Base-by-base conservation (phyloP, 1,140 invertebrate species). In the Notospermus geniculatus region DNA sequence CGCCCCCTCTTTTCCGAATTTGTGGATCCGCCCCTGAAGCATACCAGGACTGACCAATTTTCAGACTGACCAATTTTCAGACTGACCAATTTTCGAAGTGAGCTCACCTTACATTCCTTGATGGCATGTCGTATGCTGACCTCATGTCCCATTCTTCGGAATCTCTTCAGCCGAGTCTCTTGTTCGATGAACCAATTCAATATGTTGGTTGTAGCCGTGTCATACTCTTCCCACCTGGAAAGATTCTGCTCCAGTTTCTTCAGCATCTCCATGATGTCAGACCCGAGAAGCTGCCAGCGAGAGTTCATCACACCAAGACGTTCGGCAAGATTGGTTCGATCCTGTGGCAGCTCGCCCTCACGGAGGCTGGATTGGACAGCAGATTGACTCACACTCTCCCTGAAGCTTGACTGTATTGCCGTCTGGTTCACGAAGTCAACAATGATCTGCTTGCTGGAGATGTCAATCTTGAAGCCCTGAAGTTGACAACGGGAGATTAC, bases 401-500 rank as follows among this genome's bases (percentile, higher is more conserved):
- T 25, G 19, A 53, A 15, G 22, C 58, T 65, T n/a, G 67, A 66
- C 53, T 72, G 69, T 19, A 73, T 60, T 1, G 71, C 67, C 27
- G 63, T 59, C 61, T 80, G 75, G 67, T 80, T 78, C 30, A 80
- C 75, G 66, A 80, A 80, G 62, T 78, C 74, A 41, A 78, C 62
- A 1, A 75, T 76, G 39, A 80, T 59, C 62, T 78, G 75, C 46
- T 74, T 75, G 55, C 69, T 77, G 46, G 66, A 62, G 25, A 78
- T 55, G 23, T 80, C 78, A 41, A 77, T 70, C 57, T 77, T 78
- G 65, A 76, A 74, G 9, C 70, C 71, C 76, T 77, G 69, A 9
- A 65, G 63, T 43, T 15, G 22, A 17, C 13, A 36, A 36, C 4
- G 32, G 4, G 4, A 7, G 32, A 36, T 4, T 15, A 36, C n/a